Conservation (phyloP, 1,140 invertebrate genomes). For the Gonatopus flavifemur region DNA sequence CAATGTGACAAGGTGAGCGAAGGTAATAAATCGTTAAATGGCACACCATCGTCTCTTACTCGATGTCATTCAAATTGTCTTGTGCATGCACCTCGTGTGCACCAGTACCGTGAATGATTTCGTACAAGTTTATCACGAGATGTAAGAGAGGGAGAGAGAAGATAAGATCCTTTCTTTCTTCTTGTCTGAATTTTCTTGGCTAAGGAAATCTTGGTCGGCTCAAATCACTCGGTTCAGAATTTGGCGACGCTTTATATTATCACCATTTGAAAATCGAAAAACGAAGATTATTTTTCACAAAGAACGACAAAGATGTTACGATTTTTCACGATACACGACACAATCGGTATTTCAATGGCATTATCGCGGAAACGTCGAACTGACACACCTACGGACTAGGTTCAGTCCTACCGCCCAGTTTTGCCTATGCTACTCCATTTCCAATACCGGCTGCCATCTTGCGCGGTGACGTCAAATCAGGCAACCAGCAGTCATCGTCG, state of each 20-base stretch:
- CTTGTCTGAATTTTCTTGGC: too few relatives aligned
- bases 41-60: too few relatives aligned
- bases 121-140: too few relatives aligned
- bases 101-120: too few relatives aligned
- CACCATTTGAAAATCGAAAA: slow-evolving; percentile 17
- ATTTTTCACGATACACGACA: not conserved
- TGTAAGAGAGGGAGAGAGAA: too few relatives aligned
- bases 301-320: slow-evolving; percentile 8
- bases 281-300: slow-evolving; percentile 8
- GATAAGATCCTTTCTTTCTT: slow-evolving; percentile 7
- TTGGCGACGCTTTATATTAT: slow-evolving; percentile 12
- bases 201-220: too few relatives aligned
- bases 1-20: too few relatives aligned
- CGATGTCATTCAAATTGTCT: too few relatives aligned
- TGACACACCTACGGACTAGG: slow-evolving; percentile 40
- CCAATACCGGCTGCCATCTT: slow-evolving; percentile 41
- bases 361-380: slow-evolving; percentile 33
- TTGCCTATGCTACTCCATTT: slow-evolving; percentile 36
- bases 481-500: not conserved
- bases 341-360: slow-evolving; percentile 26
- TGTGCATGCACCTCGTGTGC: too few relatives aligned
- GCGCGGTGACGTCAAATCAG: slow-evolving; percentile 41
- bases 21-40: too few relatives aligned
- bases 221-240: slow-evolving; percentile 7
- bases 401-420: slow-evolving; percentile 39